Base-by-base conservation (phyloP, 2,888 invertebrate species). In the Galerucella nymphaeae region DNA sequence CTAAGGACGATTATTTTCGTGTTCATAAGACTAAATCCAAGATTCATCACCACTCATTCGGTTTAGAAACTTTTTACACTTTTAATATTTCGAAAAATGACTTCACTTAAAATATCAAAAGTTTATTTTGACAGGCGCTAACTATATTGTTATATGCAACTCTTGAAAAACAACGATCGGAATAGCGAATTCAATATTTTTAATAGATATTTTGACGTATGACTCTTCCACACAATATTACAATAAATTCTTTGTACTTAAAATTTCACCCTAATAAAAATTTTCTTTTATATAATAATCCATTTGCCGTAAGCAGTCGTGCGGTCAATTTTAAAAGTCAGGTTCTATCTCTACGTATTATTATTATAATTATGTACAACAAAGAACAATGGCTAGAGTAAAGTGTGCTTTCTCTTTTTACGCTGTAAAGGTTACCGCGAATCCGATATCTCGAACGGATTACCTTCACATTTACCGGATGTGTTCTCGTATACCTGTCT, bases 381-480 rank as follows among this genome's bases (percentile, higher is more conserved):
- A 73, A 59, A 73, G 70, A 73, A 73, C 73, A 73, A 73, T 73
- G 58, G 23, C 58, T 53, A 73, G 66, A 65, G 66, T 55, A 66
- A 71, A 73, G 64, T 70, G 70, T 48, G 67, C 73, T 73, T 73
- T 73, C 73, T 73, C 73, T 70, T 73, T 73, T 71, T 55, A 20
- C 63, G 50, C 66, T 64, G 63, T 64, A 73, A 73, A 73, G 73
- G 73, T 73, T 73, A 70, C 70, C 62, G 61, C 66, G 57, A 71
- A 57, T 66, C 20, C 61, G 66, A 71, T 71, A 71, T 61, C 70
- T 73, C 66, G 55, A 73, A 66, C 66, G 63, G 23, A 45, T 72
- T 70, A 73, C 73, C 70, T 73, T 73, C 73, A 73, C 73, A 73
- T 73, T 73, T 67, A 64, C 57, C 62, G 66, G 73, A 62, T 66